phyloP scores from a whole-genome alignment of 1,140 invertebrate species.

The Anastrepha obliqua region DNA sequence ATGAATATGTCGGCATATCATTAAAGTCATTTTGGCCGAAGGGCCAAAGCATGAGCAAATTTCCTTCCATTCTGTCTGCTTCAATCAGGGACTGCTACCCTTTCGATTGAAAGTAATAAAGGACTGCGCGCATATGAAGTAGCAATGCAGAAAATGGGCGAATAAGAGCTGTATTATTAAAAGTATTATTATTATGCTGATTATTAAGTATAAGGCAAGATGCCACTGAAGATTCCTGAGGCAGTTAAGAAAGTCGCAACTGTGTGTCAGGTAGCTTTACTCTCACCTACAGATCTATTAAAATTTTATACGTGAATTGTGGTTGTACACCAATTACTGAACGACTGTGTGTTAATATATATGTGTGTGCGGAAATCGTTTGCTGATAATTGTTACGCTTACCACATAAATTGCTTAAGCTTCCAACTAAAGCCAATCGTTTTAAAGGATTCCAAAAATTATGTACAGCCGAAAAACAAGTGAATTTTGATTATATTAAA shows the following conservation, averaged over 20 bases:
- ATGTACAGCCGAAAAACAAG: no score
- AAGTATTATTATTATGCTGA: not conserved
- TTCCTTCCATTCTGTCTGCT: not conserved
- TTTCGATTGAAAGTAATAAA: not conserved
- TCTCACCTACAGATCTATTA: not conserved
- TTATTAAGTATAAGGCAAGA: not conserved
- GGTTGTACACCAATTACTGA: not conserved
- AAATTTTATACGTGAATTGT: not conserved
- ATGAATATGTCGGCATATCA: constrained; percentile 3
- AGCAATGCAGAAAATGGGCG: not conserved
- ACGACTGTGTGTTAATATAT: not conserved
- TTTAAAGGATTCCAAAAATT: not conserved
- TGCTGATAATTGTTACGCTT: not conserved
- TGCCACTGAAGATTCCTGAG: not conserved
- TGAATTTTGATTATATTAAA: no score
- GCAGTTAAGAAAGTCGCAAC: not conserved
- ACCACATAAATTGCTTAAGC: not conserved
- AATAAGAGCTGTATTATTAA: not conserved
- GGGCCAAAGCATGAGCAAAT: not conserved
- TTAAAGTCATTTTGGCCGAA: not conserved
- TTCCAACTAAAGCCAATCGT: not conserved
- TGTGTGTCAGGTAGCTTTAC: not conserved
- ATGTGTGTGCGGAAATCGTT: not conserved
- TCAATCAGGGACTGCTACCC: no score
- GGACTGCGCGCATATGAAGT: not conserved